Conservation (phyloP, 2,888 invertebrate genomes). For the Arctia plantaginis region DNA sequence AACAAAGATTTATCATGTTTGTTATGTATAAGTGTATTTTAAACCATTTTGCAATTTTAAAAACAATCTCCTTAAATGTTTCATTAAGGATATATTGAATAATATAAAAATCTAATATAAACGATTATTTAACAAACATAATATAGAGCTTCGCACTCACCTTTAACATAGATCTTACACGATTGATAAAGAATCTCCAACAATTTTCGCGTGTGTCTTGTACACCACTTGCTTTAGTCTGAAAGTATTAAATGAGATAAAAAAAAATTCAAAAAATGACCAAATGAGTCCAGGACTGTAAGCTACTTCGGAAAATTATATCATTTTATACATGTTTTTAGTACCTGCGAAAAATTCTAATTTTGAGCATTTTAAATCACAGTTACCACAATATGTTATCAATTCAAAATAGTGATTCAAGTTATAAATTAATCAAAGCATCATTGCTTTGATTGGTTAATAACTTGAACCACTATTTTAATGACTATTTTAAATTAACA, state of each 20-base stretch:
- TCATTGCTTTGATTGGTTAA: too few species aligned
- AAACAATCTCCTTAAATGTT: too few species aligned
- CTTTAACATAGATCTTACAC: constrained; percentile 92
- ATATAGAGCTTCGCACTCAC: constrained; percentile 55
- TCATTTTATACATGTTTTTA: too few species aligned
- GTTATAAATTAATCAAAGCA: too few species aligned
- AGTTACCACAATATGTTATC: not conserved
- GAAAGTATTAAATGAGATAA: constrained; percentile 29
- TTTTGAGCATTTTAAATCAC: not conserved
- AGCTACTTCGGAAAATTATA: not conserved
- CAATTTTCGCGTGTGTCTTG: constrained; percentile 96
- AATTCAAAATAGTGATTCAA: too few species aligned
- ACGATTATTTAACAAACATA: not conserved
- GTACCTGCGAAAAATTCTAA: too few species aligned
- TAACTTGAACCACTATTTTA: too few species aligned
- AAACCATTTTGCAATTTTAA: too few species aligned
- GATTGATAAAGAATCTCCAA: constrained; percentile 97
- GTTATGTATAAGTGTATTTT: not conserved
- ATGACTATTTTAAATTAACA: too few species aligned
- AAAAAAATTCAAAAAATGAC: not conserved
- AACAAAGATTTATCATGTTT: too few species aligned
- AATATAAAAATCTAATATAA: not conserved
- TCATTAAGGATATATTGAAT: not conserved
- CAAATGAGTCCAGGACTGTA: not conserved
- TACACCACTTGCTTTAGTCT: constrained; percentile 93